Percentiles rank a stretch among this genome's conserved stretches.
These are phyloP conservation scores for Leuciscus waleckii DNA, from an alignment of 2,797 vertebrate genomes.

Conservation along the genomic window DNA sequence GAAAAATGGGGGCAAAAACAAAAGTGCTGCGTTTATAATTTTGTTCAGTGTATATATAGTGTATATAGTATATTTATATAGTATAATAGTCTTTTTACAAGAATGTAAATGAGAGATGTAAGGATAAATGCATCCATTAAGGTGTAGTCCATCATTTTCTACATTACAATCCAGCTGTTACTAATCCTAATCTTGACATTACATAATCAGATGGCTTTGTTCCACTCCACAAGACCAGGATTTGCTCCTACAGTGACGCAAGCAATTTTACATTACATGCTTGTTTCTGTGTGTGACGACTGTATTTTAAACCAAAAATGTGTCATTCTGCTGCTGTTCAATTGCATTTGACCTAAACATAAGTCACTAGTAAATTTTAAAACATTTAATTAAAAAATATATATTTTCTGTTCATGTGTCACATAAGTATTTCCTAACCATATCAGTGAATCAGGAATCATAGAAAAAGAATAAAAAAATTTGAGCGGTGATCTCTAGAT, in stretches of 20 bases:
- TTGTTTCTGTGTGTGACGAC: not conserved
- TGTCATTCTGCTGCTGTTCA: not conserved
- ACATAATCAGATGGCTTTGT: conserved; percentile 24
- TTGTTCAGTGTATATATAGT: no score
- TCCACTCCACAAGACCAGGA: not conserved
- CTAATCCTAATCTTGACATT: conserved; percentile 28
- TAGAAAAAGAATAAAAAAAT: not conserved
- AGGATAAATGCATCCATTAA: not conserved
- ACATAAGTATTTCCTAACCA: not conserved
- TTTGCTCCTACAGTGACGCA: not conserved
- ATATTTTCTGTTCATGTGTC: no score
- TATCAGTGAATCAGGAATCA: not conserved
- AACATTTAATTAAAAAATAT: no score
- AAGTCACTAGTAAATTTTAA: not conserved
- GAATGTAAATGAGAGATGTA: not conserved
- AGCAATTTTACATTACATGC: not conserved
- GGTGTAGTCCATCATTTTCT: not conserved
- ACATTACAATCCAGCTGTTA: conserved; percentile 14
- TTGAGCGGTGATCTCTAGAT: conserved; percentile 4
- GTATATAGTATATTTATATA: no score
- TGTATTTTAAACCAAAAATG: not conserved
- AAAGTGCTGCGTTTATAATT: no score
- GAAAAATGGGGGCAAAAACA: no score
- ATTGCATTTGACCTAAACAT: not conserved
- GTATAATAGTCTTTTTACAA: not conserved